Conservation (phyloP, 2,797 vertebrate genomes). For the Coregonus sp. region DNA sequence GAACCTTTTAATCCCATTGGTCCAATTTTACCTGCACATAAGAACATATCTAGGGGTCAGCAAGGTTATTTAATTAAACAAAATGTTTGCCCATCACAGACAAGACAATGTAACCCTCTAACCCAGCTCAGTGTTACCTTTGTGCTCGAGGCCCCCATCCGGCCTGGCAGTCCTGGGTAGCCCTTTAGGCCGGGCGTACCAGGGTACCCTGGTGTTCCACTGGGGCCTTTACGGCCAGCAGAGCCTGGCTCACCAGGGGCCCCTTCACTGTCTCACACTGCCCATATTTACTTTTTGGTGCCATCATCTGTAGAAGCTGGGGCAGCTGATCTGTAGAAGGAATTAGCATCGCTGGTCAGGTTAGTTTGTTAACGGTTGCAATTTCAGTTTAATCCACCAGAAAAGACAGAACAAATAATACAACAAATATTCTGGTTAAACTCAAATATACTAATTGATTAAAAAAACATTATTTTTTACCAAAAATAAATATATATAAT, state of each 20-base stretch:
- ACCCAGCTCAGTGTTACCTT: constrained; percentile 48
- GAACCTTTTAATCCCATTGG: constrained; percentile 62
- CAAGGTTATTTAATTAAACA: neutral
- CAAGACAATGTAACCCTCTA: neutral
- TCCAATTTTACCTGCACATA: constrained; percentile 58
- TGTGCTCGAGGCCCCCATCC: constrained; percentile 56
- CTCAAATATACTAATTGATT: too few species aligned
- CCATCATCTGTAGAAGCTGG: constrained; percentile 61
- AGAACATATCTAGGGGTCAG: neutral
- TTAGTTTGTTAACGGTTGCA: neutral
- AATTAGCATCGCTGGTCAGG: neutral
- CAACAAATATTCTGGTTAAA: too few species aligned
- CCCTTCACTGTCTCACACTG: constrained; percentile 61
- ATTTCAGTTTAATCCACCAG: too few species aligned
- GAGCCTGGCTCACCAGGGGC: constrained; percentile 60
- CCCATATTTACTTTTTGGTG: constrained; percentile 35
- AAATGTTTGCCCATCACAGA: neutral
- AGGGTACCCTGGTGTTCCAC: constrained; percentile 60
- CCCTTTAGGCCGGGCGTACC: constrained; percentile 59
- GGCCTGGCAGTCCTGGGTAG: constrained; percentile 60
- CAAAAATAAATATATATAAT: too few species aligned
- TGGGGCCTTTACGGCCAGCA: constrained; percentile 55
- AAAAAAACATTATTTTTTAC: too few species aligned
- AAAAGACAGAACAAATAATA: too few species aligned
- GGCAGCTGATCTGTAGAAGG: constrained; percentile 56